These are phyloP conservation scores for Catamblyrhynchus diadema DNA, from an alignment of 2,797 vertebrate genomes.

Conservation along the genomic window DNA sequence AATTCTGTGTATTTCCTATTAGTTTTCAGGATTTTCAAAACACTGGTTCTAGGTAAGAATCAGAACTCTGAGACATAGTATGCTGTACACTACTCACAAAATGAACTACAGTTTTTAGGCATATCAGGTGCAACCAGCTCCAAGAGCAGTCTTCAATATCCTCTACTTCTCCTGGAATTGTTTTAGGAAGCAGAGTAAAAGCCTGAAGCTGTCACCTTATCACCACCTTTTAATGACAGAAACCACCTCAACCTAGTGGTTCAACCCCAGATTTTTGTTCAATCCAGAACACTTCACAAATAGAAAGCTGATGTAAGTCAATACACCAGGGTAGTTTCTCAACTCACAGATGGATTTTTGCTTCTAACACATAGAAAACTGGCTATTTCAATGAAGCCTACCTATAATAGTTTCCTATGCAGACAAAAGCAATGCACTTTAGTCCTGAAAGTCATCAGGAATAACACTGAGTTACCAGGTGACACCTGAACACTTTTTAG, in stretches of 20 bases:
- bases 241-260: not conserved
- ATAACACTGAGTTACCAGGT: not conserved
- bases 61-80: not conserved
- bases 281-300: not conserved
- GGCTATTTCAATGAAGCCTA: not conserved
- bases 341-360: not conserved
- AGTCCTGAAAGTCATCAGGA: not conserved
- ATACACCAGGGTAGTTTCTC: not conserved
- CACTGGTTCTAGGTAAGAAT: not conserved
- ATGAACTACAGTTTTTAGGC: not conserved
- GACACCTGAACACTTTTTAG: not conserved
- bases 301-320: fast-evolving
- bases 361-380: not conserved
- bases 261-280: not conserved
- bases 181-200: not conserved
- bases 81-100: not conserved
- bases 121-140: not conserved
- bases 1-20: not conserved
- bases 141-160: not conserved
- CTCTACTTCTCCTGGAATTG: not conserved
- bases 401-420: not conserved
- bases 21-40: not conserved
- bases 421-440: not conserved
- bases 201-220: not conserved
- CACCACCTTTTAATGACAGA: not conserved